Evolutionary conservation across 53 echinoderm and acorn worm genomes (phyloP).

Genomic region (Temnopleurus reevesii): DNA sequence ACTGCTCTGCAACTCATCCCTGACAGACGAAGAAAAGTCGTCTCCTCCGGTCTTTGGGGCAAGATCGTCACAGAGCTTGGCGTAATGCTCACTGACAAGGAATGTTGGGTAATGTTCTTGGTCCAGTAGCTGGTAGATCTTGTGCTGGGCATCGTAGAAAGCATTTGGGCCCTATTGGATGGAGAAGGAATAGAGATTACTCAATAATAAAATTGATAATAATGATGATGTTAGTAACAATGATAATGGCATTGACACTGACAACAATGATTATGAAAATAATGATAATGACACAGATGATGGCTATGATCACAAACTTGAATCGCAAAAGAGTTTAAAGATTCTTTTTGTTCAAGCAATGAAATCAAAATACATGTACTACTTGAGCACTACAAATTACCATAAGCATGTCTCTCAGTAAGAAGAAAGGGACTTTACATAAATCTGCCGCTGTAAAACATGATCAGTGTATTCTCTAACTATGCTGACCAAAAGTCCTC

Average conservation of each 20-base stretch:
- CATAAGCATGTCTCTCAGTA: too few relatives aligned
- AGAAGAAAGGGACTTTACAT: too few relatives aligned
- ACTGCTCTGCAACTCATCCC: constrained; percentile 42
- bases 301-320: too few relatives aligned
- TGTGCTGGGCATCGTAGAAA: constrained; percentile 95
- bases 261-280: not conserved
- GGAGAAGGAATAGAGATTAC: not conserved
- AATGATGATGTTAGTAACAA: too few relatives aligned
- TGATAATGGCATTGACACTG: not conserved
- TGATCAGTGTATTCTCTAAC: too few relatives aligned
- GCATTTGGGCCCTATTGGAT: constrained; percentile 94
- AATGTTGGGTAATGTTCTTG: constrained; percentile 92
- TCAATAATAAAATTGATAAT: not conserved
- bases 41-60: constrained; percentile 12
- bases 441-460: too few relatives aligned
- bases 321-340: too few relatives aligned
- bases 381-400: too few relatives aligned
- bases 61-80: constrained; percentile 66
- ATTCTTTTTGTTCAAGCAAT: too few relatives aligned
- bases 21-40: constrained; percentile 20
- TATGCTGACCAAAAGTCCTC: too few relatives aligned
- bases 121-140: constrained; percentile 83
- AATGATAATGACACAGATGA: not conserved
- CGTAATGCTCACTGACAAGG: constrained; percentile 87
- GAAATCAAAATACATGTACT: too few relatives aligned